phyloP scores from a whole-genome alignment of 2,888 invertebrate genomes.

The Cataglyphis cursor region DNA sequence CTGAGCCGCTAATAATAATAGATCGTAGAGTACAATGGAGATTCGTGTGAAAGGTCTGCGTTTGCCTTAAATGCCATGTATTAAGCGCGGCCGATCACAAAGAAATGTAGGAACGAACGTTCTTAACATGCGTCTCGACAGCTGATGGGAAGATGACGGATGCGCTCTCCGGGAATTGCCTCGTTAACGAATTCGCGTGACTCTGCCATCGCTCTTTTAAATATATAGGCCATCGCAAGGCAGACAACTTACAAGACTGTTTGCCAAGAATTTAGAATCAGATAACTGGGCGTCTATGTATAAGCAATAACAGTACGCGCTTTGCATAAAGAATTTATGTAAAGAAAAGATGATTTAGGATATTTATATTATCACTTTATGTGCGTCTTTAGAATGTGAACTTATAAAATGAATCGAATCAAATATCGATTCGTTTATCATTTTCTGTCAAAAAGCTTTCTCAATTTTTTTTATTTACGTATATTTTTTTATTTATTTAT shows the following conservation, averaged over 20 bases:
- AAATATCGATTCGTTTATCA: neutral
- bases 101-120: conserved; percentile 43
- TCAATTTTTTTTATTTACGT: neutral
- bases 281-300: neutral
- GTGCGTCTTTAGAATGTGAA: neutral
- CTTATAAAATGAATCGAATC: neutral
- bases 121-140: conserved; percentile 19
- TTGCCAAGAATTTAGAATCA: conserved; percentile 16
- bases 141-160: conserved; percentile 42
- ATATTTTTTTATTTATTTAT: too few species aligned
- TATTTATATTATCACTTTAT: conserved; percentile 12
- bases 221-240: conserved; percentile 31
- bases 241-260: neutral
- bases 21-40: conserved; percentile 61
- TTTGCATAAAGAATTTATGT: neutral
- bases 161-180: conserved; percentile 31
- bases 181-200: conserved; percentile 47
- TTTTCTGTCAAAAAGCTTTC: neutral
- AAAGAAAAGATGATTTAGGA: neutral
- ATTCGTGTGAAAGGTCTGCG: conserved; percentile 77
- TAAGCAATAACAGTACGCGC: neutral
- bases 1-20: conserved; percentile 61
- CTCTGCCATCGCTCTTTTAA: conserved; percentile 20
- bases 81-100: conserved; percentile 62
- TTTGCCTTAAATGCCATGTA: conserved; percentile 74